Conservation (phyloP, 2,888 invertebrate species). For the Scaptomyza reducta region DNA sequence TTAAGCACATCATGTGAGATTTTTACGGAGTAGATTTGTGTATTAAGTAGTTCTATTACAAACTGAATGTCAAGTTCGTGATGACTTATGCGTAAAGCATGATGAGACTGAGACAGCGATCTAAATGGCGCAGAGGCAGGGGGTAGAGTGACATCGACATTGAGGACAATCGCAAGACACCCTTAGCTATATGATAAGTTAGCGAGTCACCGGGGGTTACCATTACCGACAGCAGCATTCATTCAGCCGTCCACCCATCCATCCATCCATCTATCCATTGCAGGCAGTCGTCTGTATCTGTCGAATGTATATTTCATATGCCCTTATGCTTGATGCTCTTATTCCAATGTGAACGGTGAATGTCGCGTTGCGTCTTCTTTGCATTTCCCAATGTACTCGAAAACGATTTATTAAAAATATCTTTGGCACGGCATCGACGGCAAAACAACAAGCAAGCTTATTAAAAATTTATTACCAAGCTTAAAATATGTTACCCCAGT, state of each 20-base stretch:
- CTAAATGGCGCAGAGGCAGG: background rate
- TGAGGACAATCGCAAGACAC: conserved; percentile 65
- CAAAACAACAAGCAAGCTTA: conserved; percentile 79
- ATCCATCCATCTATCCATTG: conserved; percentile 35
- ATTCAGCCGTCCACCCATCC: conserved; percentile 18
- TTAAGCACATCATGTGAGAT: background rate
- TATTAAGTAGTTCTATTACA: background rate
- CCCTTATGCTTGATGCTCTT: conserved; percentile 41
- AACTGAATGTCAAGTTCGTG: conserved; percentile 2
- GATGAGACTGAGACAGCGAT: conserved; percentile 6
- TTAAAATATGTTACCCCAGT: conserved; percentile 77
- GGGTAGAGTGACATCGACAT: conserved; percentile 39
- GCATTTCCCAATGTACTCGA: conserved; percentile 76
- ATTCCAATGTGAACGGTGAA: background rate
- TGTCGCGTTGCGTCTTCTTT: conserved; percentile 49
- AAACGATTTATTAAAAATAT: conserved; percentile 79
- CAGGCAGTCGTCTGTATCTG: conserved; percentile 47
- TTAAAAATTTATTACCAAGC: conserved; percentile 80
- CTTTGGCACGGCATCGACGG: conserved; percentile 69
- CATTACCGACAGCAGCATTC: conserved; percentile 60
- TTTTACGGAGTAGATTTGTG: background rate
- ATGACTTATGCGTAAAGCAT: background rate
- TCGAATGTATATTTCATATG: conserved; percentile 76
- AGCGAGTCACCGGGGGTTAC: conserved; percentile 65
- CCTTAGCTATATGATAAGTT: conserved; percentile 55